Conservation (phyloP, 1,140 invertebrate genomes). For the Drosophila lowei region DNA sequence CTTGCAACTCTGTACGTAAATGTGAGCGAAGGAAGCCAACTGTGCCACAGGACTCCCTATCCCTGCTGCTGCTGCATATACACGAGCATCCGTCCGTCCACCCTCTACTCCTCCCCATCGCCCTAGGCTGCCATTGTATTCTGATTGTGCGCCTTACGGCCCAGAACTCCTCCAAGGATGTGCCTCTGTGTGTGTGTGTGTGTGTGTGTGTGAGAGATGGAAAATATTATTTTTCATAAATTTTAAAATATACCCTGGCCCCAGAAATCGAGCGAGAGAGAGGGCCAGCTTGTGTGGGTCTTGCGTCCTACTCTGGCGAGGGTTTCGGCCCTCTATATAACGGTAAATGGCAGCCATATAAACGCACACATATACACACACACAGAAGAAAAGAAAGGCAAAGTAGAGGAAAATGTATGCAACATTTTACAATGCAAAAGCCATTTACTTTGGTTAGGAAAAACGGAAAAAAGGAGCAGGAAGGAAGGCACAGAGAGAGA, state of each 20-base stretch:
- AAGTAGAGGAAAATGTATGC: conserved; percentile 80
- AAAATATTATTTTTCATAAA: conserved; percentile 82
- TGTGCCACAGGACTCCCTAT: conserved; percentile 21
- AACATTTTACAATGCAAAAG: conserved; percentile 82
- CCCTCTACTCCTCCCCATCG: neutral
- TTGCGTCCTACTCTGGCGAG: conserved; percentile 39
- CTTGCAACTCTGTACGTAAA: conserved; percentile 71
- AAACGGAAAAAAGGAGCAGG: conserved; percentile 19
- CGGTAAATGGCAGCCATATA: conserved; percentile 42
- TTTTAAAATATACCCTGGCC: conserved; percentile 73
- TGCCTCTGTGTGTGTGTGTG: conserved; percentile 5
- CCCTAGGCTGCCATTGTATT: conserved; percentile 75
- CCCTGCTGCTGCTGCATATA: neutral
- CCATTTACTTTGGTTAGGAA: conserved; percentile 62
- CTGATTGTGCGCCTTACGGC: conserved; percentile 76
- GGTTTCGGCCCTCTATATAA: conserved; percentile 13
- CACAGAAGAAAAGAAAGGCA: conserved; percentile 48
- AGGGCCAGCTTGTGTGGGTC: conserved; percentile 23
- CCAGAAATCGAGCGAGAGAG: conserved; percentile 10
- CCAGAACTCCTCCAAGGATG: conserved; percentile 41
- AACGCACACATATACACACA: conserved; percentile 22
- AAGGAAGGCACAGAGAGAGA: neutral
- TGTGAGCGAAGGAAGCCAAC: conserved; percentile 57
- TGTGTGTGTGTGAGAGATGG: conserved; percentile 60
- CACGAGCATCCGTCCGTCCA: neutral